Conservation (phyloP, 2,888 invertebrate species). For the Habrosyne pyritoides region DNA sequence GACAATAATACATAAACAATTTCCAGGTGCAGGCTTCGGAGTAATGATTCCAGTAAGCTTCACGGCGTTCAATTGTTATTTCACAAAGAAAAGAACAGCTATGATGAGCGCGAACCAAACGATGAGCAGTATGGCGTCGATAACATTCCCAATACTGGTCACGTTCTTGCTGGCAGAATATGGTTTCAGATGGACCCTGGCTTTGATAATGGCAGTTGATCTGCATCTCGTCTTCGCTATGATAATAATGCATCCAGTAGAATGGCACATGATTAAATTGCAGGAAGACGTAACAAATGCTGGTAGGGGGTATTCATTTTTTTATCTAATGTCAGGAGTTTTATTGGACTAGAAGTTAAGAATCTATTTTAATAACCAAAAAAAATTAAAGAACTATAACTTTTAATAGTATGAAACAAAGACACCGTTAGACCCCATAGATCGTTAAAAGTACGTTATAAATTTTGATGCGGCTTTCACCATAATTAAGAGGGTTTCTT, state of each 20-base stretch:
- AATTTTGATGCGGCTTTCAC: no score
- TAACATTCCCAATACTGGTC: constrained; percentile 86
- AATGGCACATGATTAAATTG: constrained; percentile 85
- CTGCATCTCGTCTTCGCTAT: constrained; percentile 87
- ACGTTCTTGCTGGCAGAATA: constrained; percentile 85
- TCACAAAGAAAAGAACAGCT: constrained; percentile 86
- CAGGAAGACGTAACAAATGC: constrained; percentile 26
- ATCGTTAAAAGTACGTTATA: no score
- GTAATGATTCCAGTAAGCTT: constrained; percentile 88
- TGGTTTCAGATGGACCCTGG: constrained; percentile 88
- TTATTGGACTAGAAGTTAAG: no score
- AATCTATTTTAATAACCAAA: no score
- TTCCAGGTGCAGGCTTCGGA: constrained; percentile 87
- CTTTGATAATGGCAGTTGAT: constrained; percentile 86
- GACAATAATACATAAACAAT: constrained; percentile 11
- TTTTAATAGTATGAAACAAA: no score
- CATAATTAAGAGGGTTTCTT: no score
- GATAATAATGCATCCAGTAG: constrained; percentile 88
- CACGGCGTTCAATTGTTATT: constrained; percentile 89
- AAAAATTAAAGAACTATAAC: no score
- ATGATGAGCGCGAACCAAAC: constrained; percentile 91
- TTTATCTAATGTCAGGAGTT: no score
- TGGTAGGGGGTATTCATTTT: constrained; percentile 37
- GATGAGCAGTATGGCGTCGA: constrained; percentile 86
- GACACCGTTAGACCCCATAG: no score